These are phyloP conservation scores for Anthopleura sola DNA, from an alignment of 64 coral and sea anemone species.

Conservation along the genomic window DNA sequence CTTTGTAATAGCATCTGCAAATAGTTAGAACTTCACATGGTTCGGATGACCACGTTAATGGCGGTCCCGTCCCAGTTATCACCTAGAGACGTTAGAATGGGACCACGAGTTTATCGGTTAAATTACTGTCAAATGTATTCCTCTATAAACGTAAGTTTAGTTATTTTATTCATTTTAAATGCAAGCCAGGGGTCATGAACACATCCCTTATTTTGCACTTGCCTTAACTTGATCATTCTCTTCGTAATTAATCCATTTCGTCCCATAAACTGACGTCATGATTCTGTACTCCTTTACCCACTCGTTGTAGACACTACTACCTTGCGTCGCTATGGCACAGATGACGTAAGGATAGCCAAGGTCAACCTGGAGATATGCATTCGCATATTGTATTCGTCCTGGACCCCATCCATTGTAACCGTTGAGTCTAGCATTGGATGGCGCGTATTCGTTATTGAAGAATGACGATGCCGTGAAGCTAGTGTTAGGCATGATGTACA, in stretches of 20 bases:
- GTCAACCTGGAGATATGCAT: not conserved
- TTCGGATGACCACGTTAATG: no score
- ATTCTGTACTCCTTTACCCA: not conserved
- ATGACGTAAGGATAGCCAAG: not conserved
- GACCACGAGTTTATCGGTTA: no score
- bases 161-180: no score
- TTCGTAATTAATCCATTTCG: not conserved
- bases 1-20: no score
- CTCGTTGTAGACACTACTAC: not conserved
- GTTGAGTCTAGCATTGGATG: not conserved
- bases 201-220: not conserved
- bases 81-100: no score
- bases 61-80: no score
- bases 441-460: not conserved
- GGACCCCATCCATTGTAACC: not conserved
- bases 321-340: constrained; percentile 16
- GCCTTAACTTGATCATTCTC: not conserved
- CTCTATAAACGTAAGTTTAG: no score
- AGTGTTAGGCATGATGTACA: not conserved
- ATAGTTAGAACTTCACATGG: no score
- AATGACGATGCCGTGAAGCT: not conserved
- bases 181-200: no score
- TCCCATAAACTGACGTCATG: not conserved
- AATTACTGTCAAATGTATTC: no score
- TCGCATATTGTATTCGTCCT: no score